Conservation (phyloP, 2,888 invertebrate species). For the Acheta domesticus region DNA sequence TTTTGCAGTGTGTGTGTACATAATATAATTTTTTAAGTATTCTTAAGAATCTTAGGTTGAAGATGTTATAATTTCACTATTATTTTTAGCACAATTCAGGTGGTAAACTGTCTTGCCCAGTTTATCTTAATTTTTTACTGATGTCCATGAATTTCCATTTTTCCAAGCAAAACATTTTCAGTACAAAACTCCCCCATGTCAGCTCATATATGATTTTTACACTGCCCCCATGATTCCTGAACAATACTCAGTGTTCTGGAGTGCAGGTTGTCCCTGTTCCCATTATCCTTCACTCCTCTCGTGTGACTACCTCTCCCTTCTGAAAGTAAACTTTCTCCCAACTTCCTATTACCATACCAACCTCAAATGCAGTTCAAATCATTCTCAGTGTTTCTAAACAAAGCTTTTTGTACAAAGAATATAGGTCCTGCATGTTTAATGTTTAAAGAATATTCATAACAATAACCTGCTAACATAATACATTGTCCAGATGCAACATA, state of each 20-base stretch:
- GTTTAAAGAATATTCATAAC: background rate
- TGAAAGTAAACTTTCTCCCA: background rate
- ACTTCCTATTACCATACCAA: background rate
- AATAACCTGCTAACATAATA: background rate
- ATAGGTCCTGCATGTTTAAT: conserved; percentile 4
- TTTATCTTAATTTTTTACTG: background rate
- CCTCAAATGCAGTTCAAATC: conserved; percentile 9
- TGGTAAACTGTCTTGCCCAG: background rate
- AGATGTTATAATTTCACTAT: background rate
- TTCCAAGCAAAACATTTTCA: background rate
- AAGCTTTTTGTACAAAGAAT: conserved; percentile 4
- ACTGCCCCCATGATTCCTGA: conserved; percentile 11
- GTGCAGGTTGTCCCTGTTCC: background rate
- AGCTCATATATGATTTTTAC: background rate
- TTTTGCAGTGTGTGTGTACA: background rate
- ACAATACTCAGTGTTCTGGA: conserved; percentile 3
- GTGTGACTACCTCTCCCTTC: background rate
- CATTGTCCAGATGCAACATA: background rate
- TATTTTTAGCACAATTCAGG: background rate
- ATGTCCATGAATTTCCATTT: background rate
- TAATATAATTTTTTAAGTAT: background rate
- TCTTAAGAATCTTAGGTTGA: background rate
- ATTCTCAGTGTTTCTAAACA: conserved; percentile 10
- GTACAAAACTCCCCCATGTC: background rate
- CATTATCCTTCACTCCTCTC: background rate